Base-by-base conservation (phyloP, 2,113 vertebrate genomes). In the Triplophysa tibetana region DNA sequence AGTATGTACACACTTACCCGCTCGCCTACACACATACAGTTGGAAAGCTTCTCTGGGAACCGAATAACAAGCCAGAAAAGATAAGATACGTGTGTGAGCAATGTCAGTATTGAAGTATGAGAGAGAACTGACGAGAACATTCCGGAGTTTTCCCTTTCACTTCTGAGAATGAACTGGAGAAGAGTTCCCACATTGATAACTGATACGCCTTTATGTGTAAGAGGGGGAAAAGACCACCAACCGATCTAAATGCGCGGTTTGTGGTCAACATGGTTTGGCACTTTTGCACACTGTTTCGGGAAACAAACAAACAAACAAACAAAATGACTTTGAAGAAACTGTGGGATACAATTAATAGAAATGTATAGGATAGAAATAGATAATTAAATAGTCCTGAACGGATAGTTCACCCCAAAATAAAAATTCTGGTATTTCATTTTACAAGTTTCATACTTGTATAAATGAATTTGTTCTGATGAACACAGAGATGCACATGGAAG, bases 161-260 rank as follows among this genome's bases (percentile, higher is more conserved):
- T 69, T 78, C 65, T 92, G 89, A 89, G 90, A 91, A 88, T 85
- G 83, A 17, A 26, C 54, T 38, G 4, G 79, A 64, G 78, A 80
- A 83, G 41, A 78, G 88, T 92, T 91, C 91, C 90, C 90, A 92
- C 90, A 91, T 88, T 90, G 90, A 91, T 91, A 90, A 90, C 89
- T 86, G 23, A 50, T 50, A 29, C 12, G 0, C 9, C 5, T 21
- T n/a, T 26, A 74, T 62, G 16, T 63, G 21, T 45, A 62, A 11
- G 19, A 43, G 38, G n/a, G 13, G 45, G 61, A 48, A 56, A 43
- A 29, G n/a, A 23, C 33, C 43, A 74, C 70, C 19, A 4, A 62
- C n/a, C 2, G 5, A 4, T 19, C 16, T 17, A 19, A 3, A 58
- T 58, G 9, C 9, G 7, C 1, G n/a, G 4, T 52, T 52, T 52